Percentiles rank a stretch among this genome's conserved stretches.
Evolutionary conservation across 1,140 invertebrate genomes (phyloP).

Genomic region (Macrostomum lignano): DNA sequence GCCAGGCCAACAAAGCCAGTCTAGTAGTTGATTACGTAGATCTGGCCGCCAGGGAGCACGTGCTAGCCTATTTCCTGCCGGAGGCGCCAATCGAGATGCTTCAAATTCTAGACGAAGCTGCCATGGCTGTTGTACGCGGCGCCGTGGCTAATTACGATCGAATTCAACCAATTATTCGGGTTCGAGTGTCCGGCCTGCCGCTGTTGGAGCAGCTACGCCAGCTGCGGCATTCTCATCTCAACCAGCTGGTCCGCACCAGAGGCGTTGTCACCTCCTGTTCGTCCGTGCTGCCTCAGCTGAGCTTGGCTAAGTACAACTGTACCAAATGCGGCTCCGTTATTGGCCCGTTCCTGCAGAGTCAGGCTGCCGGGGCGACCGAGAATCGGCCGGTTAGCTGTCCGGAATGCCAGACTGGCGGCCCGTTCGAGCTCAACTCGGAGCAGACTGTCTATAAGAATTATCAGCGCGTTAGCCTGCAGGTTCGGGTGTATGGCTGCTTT

Average conservation of each 20-base stretch:
- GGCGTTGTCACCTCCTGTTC: constrained; percentile 86
- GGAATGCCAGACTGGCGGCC: constrained; percentile 79
- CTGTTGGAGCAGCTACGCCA: constrained; percentile 77
- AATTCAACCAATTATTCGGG: constrained; percentile 56
- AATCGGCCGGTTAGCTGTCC: constrained; percentile 81
- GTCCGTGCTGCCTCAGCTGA: constrained; percentile 72
- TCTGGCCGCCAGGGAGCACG: constrained; percentile 58
- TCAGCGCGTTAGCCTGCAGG: constrained; percentile 80
- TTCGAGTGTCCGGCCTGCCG: constrained; percentile 71
- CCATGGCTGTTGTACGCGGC: constrained; percentile 63
- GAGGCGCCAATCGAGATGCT: constrained; percentile 78
- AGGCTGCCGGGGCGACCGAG: constrained; percentile 53
- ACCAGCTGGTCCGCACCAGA: constrained; percentile 57
- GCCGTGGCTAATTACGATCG: constrained; percentile 85
- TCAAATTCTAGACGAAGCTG: constrained; percentile 24
- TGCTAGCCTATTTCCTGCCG: constrained; percentile 75
- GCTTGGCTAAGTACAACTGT: constrained; percentile 85
- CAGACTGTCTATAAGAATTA: constrained; percentile 94
- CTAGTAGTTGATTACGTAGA: constrained; percentile 74
- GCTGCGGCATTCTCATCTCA: constrained; percentile 56
- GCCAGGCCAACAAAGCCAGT: constrained; percentile 41
- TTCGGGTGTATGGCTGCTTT: too few species aligned
- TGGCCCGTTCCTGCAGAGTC: constrained; percentile 75
- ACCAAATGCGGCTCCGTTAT: constrained; percentile 70
- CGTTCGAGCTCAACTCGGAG: constrained; percentile 45